phyloP scores from a whole-genome alignment of 2,113 vertebrate species.

The Percopsis transmontana region DNA sequence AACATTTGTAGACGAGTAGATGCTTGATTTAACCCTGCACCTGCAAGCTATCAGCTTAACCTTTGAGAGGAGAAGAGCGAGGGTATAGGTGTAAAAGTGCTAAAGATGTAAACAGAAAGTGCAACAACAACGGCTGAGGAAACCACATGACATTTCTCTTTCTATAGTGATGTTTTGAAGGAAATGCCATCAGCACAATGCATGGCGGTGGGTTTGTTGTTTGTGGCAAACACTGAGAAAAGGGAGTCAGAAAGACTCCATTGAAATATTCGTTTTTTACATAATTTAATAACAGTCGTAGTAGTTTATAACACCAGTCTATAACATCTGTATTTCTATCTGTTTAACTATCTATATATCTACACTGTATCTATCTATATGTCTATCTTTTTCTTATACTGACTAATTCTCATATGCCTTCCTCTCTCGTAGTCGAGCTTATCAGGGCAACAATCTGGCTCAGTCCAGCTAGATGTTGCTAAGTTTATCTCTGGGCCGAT shows the following conservation, averaged over 20 bases:
- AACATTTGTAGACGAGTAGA: no score
- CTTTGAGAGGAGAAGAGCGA: no score
- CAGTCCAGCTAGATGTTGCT: slow-evolving; percentile 51
- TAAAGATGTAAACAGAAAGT: no score
- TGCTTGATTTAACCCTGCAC: no score
- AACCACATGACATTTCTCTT: background rate
- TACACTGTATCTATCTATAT: no score
- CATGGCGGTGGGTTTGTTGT: background rate
- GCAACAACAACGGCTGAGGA: background rate
- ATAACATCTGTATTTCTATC: no score
- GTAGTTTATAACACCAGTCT: background rate
- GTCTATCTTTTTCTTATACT: background rate
- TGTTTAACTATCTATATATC: no score
- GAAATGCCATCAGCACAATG: slow-evolving; percentile 20
- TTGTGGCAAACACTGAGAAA: slow-evolving; percentile 9
- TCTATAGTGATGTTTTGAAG: background rate
- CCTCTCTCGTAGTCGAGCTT: slow-evolving; percentile 7
- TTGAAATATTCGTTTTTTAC: no score
- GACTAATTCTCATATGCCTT: background rate
- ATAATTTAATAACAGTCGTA: no score
- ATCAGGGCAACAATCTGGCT: slow-evolving; percentile 40
- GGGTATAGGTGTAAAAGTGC: no score
- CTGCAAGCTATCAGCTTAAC: no score
- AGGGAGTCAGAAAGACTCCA: no score
- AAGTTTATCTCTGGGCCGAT: slow-evolving; percentile 69